Percentiles rank a stretch among this genome's conserved stretches.
Conservation (phyloP, 2,888 invertebrate genomes). For the Lasioglossum morio region DNA sequence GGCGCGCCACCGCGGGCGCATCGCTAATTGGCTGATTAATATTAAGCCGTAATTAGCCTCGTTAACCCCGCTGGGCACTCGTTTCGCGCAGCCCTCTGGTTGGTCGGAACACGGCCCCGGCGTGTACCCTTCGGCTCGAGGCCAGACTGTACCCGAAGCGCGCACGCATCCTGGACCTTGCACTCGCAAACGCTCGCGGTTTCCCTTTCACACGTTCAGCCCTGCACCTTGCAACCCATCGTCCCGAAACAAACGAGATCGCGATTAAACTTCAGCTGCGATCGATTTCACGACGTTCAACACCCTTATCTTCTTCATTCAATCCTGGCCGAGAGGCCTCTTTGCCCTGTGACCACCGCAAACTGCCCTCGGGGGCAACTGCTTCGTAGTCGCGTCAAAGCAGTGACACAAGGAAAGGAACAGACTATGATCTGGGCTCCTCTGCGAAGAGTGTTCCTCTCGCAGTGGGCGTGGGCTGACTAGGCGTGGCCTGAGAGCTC, state of each 20-base stretch:
- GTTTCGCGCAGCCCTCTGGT: slow-evolving; percentile 75
- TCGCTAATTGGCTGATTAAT: slow-evolving; percentile 80
- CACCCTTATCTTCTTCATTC: background rate
- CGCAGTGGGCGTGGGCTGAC: background rate
- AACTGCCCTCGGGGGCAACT: background rate
- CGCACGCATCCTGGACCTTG: slow-evolving; percentile 11
- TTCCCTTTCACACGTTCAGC: background rate
- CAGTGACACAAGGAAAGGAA: too few relatives aligned
- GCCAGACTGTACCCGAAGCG: background rate
- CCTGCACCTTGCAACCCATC: background rate
- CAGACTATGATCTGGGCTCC: background rate
- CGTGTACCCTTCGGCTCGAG: slow-evolving; percentile 34
- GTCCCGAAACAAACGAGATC: background rate
- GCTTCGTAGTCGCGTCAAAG: background rate
- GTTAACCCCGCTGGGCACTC: slow-evolving; percentile 74
- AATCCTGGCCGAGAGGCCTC: background rate
- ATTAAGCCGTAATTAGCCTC: slow-evolving; percentile 78
- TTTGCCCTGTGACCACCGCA: background rate
- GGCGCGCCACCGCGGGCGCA: slow-evolving; percentile 59
- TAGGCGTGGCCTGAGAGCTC: background rate
- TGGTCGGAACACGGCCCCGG: slow-evolving; percentile 64
- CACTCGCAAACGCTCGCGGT: background rate
- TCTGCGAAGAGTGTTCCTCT: background rate
- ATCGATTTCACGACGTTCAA: background rate
- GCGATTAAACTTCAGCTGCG: background rate